These are phyloP conservation scores for Hypena proboscidalis DNA, from an alignment of 2,888 invertebrate species.

Conservation along the genomic window DNA sequence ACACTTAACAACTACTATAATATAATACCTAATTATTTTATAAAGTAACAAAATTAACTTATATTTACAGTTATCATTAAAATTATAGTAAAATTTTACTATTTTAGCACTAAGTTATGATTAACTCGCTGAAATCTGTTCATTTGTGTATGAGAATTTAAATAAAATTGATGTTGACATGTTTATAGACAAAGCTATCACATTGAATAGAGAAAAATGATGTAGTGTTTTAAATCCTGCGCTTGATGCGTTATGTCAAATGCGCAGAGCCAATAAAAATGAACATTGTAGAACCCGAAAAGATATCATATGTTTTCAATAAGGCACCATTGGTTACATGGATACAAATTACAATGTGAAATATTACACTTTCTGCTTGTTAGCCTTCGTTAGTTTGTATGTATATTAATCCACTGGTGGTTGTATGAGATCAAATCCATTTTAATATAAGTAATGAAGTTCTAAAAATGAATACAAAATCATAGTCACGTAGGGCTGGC, in stretches of 20 bases:
- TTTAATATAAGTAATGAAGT: constrained; percentile 51
- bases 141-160: constrained; percentile 29
- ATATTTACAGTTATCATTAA: constrained; percentile 83
- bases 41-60: constrained; percentile 85
- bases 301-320: constrained; percentile 47
- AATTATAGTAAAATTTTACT: constrained; percentile 82
- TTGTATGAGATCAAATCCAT: constrained; percentile 82
- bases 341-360: constrained; percentile 43
- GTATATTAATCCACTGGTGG: constrained; percentile 75
- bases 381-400: constrained; percentile 44
- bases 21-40: constrained; percentile 84
- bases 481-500: constrained; percentile 29
- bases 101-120: constrained; percentile 72
- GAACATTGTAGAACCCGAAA: constrained; percentile 38
- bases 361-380: constrained; percentile 48
- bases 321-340: constrained; percentile 80
- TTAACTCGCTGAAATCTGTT: constrained; percentile 52
- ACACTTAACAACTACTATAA: constrained; percentile 82
- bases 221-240: constrained; percentile 24
- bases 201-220: constrained; percentile 30
- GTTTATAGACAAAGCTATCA: constrained; percentile 35
- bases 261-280: constrained; percentile 22
- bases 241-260: constrained; percentile 10
- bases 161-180: constrained; percentile 32
- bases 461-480: constrained; percentile 41